Conservation (phyloP, 2,888 invertebrate species). For the Platerodrilus igneus region DNA sequence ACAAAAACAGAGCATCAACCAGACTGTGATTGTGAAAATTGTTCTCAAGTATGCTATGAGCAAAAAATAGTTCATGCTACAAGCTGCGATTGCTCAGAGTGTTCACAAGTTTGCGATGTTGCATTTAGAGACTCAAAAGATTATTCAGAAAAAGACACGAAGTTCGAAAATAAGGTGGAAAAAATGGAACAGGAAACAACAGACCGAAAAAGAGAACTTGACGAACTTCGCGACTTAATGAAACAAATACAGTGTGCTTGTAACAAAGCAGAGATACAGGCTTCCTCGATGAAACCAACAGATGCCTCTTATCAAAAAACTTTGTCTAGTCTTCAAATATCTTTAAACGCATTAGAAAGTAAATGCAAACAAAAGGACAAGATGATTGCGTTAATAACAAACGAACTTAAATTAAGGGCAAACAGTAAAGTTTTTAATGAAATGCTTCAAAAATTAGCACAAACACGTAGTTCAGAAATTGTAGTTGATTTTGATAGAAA, state of each 20-base stretch:
- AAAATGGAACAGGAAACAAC: constrained; percentile 4
- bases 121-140: too few species aligned
- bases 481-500: constrained; percentile 18
- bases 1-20: constrained; percentile 12
- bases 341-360: constrained; percentile 36
- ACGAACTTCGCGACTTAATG: constrained; percentile 3
- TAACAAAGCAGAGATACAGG: background rate
- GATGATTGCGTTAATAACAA: constrained; percentile 40
- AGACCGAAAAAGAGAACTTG: constrained; percentile 8
- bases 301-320: constrained; percentile 20
- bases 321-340: constrained; percentile 36
- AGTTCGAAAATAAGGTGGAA: background rate
- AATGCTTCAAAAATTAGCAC: constrained; percentile 19
- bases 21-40: constrained; percentile 21
- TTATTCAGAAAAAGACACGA: too few species aligned
- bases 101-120: too few species aligned
- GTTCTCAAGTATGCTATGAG: constrained; percentile 1
- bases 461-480: background rate
- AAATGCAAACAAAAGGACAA: constrained; percentile 42
- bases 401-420: constrained; percentile 35
- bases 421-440: constrained; percentile 24
- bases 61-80: background rate
- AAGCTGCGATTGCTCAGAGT: too few species aligned
- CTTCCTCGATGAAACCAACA: constrained; percentile 10
- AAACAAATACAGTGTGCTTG: constrained; percentile 9